Conservation (phyloP, 2,888 invertebrate species). For the Andrena praecox region DNA sequence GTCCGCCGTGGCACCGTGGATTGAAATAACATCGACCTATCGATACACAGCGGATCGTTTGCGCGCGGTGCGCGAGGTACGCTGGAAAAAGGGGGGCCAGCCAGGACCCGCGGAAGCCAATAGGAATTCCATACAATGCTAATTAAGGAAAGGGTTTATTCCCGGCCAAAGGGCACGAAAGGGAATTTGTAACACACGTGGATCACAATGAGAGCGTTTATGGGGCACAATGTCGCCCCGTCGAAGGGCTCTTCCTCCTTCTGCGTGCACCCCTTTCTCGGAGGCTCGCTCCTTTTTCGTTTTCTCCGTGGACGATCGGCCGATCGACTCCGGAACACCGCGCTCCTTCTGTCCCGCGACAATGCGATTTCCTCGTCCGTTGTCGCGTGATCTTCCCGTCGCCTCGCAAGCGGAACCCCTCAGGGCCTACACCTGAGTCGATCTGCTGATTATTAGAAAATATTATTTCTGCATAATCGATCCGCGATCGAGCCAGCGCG, state of each 20-base stretch:
- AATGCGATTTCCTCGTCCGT: conserved; percentile 59
- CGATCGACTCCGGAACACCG: conserved; percentile 23
- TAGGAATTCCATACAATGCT: conserved; percentile 80
- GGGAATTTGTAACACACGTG: conserved; percentile 80
- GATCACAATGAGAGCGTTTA: conserved; percentile 78
- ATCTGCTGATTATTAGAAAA: conserved; percentile 78
- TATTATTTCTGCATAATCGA: conserved; percentile 80
- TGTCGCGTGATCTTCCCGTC: conserved; percentile 25
- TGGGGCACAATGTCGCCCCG: conserved; percentile 67
- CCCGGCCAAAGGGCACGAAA: conserved; percentile 76
- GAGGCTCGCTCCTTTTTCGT: neutral
- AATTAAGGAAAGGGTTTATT: conserved; percentile 80
- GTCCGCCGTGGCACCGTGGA: conserved; percentile 22
- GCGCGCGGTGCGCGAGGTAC: conserved; percentile 13
- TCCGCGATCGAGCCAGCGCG: conserved; percentile 22
- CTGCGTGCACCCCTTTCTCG: neutral
- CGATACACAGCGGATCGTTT: conserved; percentile 51
- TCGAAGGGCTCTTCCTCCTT: conserved; percentile 39
- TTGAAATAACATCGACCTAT: conserved; percentile 74
- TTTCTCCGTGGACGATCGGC: neutral
- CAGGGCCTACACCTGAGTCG: conserved; percentile 33
- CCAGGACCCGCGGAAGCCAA: conserved; percentile 47
- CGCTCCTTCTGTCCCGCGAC: conserved; percentile 32
- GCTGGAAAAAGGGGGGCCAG: conserved; percentile 8
- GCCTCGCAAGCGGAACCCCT: conserved; percentile 68